Evolutionary conservation across 2,797 vertebrate species (phyloP).

Genomic region (Diplodus sargus): DNA sequence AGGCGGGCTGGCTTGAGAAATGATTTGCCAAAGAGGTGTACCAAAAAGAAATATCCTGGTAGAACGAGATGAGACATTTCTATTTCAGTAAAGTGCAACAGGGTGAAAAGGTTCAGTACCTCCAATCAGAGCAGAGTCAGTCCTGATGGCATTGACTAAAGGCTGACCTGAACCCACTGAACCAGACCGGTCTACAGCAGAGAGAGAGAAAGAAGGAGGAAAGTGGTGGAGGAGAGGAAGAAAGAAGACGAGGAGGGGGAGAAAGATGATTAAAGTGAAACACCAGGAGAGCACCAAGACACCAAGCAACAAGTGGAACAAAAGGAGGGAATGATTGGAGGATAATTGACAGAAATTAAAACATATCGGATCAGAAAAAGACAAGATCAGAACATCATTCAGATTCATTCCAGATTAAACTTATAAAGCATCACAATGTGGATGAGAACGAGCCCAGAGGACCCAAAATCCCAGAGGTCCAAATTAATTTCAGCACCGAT

Average conservation of each 20-base stretch:
- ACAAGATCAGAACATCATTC: constrained; percentile 35
- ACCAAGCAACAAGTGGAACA: constrained; percentile 18
- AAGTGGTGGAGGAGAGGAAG: not conserved
- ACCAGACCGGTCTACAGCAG: constrained; percentile 91
- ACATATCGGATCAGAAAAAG: constrained; percentile 37
- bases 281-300: not conserved
- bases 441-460: constrained; percentile 37
- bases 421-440: constrained; percentile 24
- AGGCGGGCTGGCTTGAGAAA: too few species aligned
- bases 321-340: not conserved
- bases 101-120: constrained; percentile 82
- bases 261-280: not conserved
- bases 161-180: constrained; percentile 90
- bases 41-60: not conserved
- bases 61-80: not conserved
- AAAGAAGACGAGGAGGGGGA: not conserved
- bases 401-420: constrained; percentile 10
- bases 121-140: constrained; percentile 95
- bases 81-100: constrained; percentile 4
- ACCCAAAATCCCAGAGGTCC: constrained; percentile 48
- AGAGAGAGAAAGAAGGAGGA: constrained; percentile 41
- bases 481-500: constrained; percentile 67
- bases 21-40: not conserved
- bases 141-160: constrained; percentile 90
- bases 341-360: not conserved